Evolutionary conservation across 2,888 invertebrate species (phyloP), one percentile per base, ranked within the genome.

Genomic region (Apodemia mormo): DNA sequence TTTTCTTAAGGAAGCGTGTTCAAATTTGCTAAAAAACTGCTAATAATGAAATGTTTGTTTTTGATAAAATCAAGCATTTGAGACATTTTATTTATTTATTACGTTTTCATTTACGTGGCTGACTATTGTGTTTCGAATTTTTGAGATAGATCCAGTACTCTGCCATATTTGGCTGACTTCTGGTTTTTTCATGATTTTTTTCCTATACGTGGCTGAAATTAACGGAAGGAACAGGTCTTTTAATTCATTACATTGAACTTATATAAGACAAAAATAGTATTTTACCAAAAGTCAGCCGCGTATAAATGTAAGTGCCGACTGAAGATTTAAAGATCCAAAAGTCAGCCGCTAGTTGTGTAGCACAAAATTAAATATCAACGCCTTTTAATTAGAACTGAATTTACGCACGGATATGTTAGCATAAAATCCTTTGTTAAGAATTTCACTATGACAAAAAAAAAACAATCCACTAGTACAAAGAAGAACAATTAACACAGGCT

Each of bases 401-500:
- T 45, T 45, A 45, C 45, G 45, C 45, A 45, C 6, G 9, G 45
- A 7, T 45, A 45, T 45, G 5, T 45, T 45, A 9, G 9, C 9
- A 7, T 5, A 45, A 45, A 45, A 45, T 45, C 45, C 5, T 9
- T 45, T 45, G 45, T 45, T 45, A 7, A 45, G 45, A 45, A 7
- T 45, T 45, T 45, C 45, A 3, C 30, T 8, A 65, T 29, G 30
- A n/a, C 66, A 7, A 29, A 66, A 14, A 72, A 71, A 67, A 68
- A 68, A n/a, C n/a, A 22, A 70, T 72, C 30, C 61, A 56, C 33
- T 58, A 68, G 66, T 72, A 72, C 61, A 54, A 66, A n/a, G 66
- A 66, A 58, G 68, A 72, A 64, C 68, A 72, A 68, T 61, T 71
- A 67, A 67, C 72, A 58, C 64, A 66, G 43, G 70, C 70, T 65